These are phyloP conservation scores for Bicyclus anynana DNA, from an alignment of 1,140 invertebrate species.

Conservation along the genomic window DNA sequence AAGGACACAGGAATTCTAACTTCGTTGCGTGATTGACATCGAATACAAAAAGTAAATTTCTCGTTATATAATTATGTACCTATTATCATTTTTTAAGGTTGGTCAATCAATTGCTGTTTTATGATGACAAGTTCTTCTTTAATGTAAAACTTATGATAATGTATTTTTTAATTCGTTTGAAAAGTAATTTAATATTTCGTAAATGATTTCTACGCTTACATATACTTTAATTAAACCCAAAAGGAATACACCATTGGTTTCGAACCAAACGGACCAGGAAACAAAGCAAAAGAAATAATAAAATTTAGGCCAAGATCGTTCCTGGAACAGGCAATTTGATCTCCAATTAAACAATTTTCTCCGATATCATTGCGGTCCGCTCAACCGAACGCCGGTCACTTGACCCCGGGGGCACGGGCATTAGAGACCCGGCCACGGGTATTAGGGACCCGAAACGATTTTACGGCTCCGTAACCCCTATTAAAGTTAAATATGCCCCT, in stretches of 20 bases:
- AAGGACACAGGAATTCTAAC: too few relatives aligned
- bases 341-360: conserved; percentile 73
- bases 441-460: conserved; percentile 61
- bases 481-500: conserved; percentile 72
- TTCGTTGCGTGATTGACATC: too few relatives aligned
- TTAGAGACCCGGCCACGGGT: conserved; percentile 57
- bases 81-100: too few relatives aligned
- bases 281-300: conserved; percentile 10
- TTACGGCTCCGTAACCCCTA: conserved; percentile 58
- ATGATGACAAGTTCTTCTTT: too few relatives aligned
- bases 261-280: background rate
- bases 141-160: too few relatives aligned
- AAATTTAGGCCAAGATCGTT: conserved; percentile 14
- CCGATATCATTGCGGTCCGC: conserved; percentile 65
- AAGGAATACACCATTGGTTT: background rate
- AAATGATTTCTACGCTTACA: too few relatives aligned
- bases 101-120: too few relatives aligned
- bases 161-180: too few relatives aligned
- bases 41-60: too few relatives aligned
- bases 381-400: conserved; percentile 49
- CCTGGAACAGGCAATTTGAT: conserved; percentile 51
- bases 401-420: conserved; percentile 61
- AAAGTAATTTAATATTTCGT: too few relatives aligned
- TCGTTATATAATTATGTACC: too few relatives aligned
- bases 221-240: background rate